Base-by-base conservation (phyloP, 2,113 vertebrate genomes). In the Aix galericulata region DNA sequence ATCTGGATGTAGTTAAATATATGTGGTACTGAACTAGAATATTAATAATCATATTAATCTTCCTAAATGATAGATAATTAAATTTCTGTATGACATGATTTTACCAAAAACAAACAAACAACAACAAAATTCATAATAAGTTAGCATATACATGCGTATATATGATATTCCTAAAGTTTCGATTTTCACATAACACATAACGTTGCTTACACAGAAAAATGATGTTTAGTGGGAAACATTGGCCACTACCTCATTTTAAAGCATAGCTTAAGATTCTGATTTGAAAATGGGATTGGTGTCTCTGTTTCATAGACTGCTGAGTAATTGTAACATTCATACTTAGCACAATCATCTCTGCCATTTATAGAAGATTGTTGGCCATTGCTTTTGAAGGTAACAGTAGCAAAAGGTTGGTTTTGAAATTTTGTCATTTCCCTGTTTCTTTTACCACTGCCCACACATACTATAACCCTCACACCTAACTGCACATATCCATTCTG, bases 401-500 rank as follows among this genome's bases (percentile, higher is more conserved):
- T 50, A 77, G 3, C 10, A 69, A 62, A 89, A 79, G 44, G 22
- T 71, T 23, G 40, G 6, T 23, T 64, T 34, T 23, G 29, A 60
- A 63, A 16, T 59, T 46, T 38, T 74, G 25, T 42, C 8, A 31
- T 84, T 93, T 93, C 17, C 34, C 9, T 23, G 5, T 69, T 89
- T n/a, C 29, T 88, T 74, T 64, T 59, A 44, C 34, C 80, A 25
- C 13, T 5, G 0, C 29, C 26, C 44, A 68, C 38, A 18, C 32
- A 44, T 10, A 15, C 42, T 67, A 21, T 32, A 87, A 67, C 64
- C 53, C 13, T 22, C 34, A 42, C 31, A 18, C 12, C 69, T 74
- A 85, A 63, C 52, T 58, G 22, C 22, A 56, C 1, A 2, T 17
- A 50, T 75, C 60, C 0, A 0, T 63, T 83, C 76, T 72, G 46